phyloP scores from a whole-genome alignment of 1,140 invertebrate genomes.

The Cydia pomonella region DNA sequence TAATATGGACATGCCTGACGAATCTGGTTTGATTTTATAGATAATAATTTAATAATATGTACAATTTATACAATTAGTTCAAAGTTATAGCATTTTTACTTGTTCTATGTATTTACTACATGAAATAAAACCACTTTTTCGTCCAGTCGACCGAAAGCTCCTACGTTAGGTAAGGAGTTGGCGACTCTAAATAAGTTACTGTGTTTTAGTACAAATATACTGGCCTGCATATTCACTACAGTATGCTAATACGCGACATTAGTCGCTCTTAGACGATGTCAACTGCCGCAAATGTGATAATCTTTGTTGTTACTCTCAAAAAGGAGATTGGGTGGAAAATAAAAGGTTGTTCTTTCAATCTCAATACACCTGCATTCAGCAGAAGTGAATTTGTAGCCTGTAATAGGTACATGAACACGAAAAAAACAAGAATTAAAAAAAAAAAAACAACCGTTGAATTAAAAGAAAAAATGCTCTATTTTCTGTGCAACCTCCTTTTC shows the following conservation, averaged over 20 bases:
- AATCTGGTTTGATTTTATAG: constrained; percentile 21
- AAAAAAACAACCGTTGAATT: too few species aligned
- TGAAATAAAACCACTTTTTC: constrained; percentile 23
- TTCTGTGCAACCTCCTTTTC: constrained; percentile 10
- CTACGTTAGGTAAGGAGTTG: constrained; percentile 14
- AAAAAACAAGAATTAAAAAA: too few species aligned
- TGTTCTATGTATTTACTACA: constrained; percentile 24
- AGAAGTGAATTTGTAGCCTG: too few species aligned
- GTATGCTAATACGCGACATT: not conserved
- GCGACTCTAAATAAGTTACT: constrained; percentile 32
- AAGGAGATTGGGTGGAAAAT: constrained; percentile 19
- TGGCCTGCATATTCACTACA: constrained; percentile 6
- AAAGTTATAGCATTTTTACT: constrained; percentile 33
- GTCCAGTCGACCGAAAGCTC: constrained; percentile 21
- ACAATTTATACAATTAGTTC: constrained; percentile 35
- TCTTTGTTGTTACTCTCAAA: constrained; percentile 25
- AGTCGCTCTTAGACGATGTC: constrained; percentile 36
- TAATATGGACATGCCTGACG: not conserved
- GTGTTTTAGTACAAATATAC: constrained; percentile 20
- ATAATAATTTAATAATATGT: constrained; percentile 24
- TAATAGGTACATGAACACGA: too few species aligned
- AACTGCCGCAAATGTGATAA: constrained; percentile 68
- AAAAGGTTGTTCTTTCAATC: not conserved
- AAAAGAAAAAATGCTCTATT: not conserved
- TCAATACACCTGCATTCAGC: not conserved